phyloP scores from a whole-genome alignment of 2,888 invertebrate species.

The Pammene aurita region DNA sequence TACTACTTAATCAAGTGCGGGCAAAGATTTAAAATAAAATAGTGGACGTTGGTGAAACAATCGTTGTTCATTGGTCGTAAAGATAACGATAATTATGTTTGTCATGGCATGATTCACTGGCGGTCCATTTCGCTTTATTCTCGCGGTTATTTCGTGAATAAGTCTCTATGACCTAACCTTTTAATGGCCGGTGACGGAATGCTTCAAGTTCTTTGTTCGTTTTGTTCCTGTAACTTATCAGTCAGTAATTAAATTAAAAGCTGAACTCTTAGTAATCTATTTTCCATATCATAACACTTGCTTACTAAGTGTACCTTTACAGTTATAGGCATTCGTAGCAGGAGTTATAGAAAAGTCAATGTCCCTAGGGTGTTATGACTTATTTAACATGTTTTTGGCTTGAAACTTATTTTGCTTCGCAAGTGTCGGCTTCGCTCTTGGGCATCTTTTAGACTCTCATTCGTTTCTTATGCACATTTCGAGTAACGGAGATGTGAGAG shows the following conservation, averaged over 20 bases:
- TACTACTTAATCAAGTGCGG: slow-evolving; percentile 33
- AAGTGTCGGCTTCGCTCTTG: no score
- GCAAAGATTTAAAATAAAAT: slow-evolving; percentile 44
- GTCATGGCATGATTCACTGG: slow-evolving; percentile 63
- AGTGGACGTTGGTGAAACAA: slow-evolving; percentile 49
- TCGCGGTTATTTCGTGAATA: slow-evolving; percentile 55
- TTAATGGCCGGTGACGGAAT: slow-evolving; percentile 49
- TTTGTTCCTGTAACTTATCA: slow-evolving; percentile 30
- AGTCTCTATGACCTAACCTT: slow-evolving; percentile 51
- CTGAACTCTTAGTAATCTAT: not conserved
- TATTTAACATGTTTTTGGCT: no score
- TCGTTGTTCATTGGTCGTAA: slow-evolving; percentile 67
- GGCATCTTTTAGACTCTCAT: no score
- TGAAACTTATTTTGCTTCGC: no score
- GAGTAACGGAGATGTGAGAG: no score
- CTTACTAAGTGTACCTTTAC: not conserved
- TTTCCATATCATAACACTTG: not conserved
- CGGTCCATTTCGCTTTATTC: slow-evolving; percentile 53
- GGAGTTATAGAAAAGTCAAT: no score
- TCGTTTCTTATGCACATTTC: no score
- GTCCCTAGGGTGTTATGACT: no score
- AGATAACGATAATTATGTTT: slow-evolving; percentile 76
- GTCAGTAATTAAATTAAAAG: slow-evolving; percentile 6
- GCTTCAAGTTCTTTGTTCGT: slow-evolving; percentile 35
- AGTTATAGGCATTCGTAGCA: no score